Evolutionary conservation across 2,797 vertebrate genomes (phyloP).

Genomic region (Enteromius mattozi): DNA sequence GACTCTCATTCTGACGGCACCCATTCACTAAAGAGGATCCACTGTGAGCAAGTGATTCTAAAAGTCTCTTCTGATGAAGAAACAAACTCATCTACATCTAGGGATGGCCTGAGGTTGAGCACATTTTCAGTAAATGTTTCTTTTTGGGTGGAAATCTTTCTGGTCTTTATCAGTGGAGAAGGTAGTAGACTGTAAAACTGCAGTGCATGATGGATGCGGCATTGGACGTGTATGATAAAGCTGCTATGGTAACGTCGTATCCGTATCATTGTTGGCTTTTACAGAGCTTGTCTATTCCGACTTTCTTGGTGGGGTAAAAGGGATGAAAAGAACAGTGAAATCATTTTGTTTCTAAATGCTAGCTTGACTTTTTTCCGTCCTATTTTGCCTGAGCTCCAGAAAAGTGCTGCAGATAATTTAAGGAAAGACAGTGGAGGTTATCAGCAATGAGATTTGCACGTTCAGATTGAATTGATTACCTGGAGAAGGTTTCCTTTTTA

Average conservation of each 20-base stretch:
- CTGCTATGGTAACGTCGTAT: conserved; percentile 62
- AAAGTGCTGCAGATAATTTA: conserved; percentile 41
- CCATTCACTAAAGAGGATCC: not conserved
- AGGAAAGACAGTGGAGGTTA: conserved; percentile 49
- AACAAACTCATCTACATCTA: not conserved
- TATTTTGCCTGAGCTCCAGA: conserved; percentile 44
- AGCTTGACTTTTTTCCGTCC: conserved; percentile 18
- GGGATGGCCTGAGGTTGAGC: not conserved
- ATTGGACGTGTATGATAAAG: conserved; percentile 70
- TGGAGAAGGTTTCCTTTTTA: conserved; percentile 47
- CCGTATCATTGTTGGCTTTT: conserved; percentile 62
- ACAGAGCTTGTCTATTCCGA: conserved; percentile 51
- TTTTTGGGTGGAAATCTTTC: not conserved
- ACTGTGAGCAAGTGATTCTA: not conserved
- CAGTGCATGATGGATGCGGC: conserved; percentile 68
- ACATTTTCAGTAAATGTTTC: no score
- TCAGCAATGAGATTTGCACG: conserved; percentile 59
- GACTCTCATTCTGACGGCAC: not conserved
- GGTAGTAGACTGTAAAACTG: conserved; percentile 66
- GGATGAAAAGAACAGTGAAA: conserved; percentile 58
- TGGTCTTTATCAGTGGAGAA: conserved; percentile 51
- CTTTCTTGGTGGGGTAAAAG: conserved; percentile 35
- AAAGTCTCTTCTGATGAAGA: not conserved
- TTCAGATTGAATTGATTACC: conserved; percentile 62
- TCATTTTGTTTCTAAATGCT: conserved; percentile 20